phyloP scores from a whole-genome alignment of 2,113 vertebrate species.

The Nannobrachium achirus region DNA sequence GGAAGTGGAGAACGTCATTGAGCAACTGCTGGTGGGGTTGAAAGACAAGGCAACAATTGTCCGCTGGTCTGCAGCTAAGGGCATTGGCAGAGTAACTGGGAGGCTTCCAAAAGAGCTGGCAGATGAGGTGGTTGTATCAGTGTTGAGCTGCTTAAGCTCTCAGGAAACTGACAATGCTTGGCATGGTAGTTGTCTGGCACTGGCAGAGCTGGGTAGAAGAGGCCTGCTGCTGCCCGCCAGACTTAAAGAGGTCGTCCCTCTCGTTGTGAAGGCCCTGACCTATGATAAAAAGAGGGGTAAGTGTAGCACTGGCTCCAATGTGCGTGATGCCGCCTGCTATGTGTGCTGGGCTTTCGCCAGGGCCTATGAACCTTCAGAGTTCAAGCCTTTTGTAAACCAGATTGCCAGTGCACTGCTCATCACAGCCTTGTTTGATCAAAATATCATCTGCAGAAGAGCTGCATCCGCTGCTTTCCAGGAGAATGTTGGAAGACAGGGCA shows the following conservation, averaged over 20 bases:
- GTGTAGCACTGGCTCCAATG: too few species aligned
- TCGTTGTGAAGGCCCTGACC: too few species aligned
- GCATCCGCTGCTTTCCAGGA: conserved; percentile 98
- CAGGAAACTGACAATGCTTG: conserved; percentile 92
- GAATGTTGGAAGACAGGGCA: conserved; percentile 99
- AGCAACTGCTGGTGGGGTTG: conserved; percentile 89
- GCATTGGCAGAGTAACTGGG: conserved; percentile 92
- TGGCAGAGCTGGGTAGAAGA: conserved; percentile 93
- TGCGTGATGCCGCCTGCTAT: too few species aligned
- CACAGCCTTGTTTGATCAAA: conserved; percentile 86
- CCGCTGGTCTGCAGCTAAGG: conserved; percentile 97
- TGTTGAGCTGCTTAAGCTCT: conserved; percentile 95
- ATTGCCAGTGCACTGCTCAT: conserved; percentile 84
- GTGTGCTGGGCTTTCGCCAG: too few species aligned
- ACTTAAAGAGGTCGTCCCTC: conserved; percentile 71
- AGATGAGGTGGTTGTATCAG: conserved; percentile 94
- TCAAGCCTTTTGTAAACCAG: too few species aligned
- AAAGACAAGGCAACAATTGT: conserved; percentile 97
- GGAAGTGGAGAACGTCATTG: conserved; percentile 93
- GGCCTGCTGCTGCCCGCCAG: conserved; percentile 92
- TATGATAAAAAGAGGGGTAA: too few species aligned
- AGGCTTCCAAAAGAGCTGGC: conserved; percentile 92
- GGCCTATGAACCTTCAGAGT: too few species aligned
- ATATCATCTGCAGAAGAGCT: conserved; percentile 89
- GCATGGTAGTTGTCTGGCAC: conserved; percentile 95